Evolutionary conservation across 2,113 vertebrate species (phyloP).

Genomic region (Nematolebias whitei): DNA sequence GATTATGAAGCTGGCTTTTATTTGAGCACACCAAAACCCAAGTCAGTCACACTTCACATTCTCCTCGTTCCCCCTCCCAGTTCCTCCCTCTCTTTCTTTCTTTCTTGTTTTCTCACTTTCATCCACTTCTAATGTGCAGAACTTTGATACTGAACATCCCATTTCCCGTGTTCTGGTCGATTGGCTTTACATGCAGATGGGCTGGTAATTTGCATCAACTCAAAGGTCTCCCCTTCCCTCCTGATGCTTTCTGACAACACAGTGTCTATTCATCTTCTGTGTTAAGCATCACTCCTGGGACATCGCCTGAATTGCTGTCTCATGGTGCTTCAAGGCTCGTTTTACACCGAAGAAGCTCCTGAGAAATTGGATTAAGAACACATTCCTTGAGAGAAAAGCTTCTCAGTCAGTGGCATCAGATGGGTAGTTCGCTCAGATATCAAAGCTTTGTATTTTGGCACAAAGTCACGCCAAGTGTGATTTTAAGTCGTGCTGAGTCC

Average conservation of each 20-base stretch:
- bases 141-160: constrained; percentile 74
- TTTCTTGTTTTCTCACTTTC: constrained; percentile 52
- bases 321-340: constrained; percentile 67
- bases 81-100: no score
- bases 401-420: constrained; percentile 39
- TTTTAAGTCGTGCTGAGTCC: constrained; percentile 57
- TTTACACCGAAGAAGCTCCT: constrained; percentile 63
- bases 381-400: constrained; percentile 59
- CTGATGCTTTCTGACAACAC: constrained; percentile 62
- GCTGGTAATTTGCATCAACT: constrained; percentile 69
- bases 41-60: constrained; percentile 65
- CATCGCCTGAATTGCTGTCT: constrained; percentile 69
- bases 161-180: constrained; percentile 67
- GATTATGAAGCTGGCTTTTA: constrained; percentile 64
- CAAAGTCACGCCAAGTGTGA: constrained; percentile 46
- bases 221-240: constrained; percentile 63
- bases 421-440: constrained; percentile 52
- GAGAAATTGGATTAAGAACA: constrained; percentile 68
- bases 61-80: constrained; percentile 32
- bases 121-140: constrained; percentile 65
- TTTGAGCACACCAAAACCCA: constrained; percentile 51
- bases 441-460: constrained; percentile 54
- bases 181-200: constrained; percentile 68
- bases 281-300: constrained; percentile 64
- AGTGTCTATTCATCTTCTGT: constrained; percentile 63